Conservation (phyloP, 2,797 vertebrate species). For the Megalops cyprinoides region DNA sequence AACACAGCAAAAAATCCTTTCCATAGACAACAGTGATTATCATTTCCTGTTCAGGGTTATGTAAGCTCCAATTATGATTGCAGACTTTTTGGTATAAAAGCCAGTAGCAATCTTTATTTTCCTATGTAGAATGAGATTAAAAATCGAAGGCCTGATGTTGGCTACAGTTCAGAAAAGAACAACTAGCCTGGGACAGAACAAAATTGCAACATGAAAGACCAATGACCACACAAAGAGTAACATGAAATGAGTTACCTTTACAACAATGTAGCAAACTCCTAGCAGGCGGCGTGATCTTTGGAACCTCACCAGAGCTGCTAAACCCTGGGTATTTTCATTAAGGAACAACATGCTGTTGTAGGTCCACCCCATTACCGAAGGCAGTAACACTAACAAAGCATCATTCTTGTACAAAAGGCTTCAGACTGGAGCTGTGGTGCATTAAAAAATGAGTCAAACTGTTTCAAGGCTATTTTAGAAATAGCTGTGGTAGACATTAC, state of each 20-base stretch:
- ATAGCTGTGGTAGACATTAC: not conserved
- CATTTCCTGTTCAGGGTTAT: not conserved
- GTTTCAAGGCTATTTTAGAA: not conserved
- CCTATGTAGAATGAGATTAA: not conserved
- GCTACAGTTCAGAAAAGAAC: not conserved
- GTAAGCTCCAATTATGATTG: not conserved
- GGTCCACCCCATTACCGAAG: not conserved
- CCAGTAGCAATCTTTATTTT: not conserved
- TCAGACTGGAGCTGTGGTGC: not conserved
- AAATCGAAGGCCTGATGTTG: not conserved
- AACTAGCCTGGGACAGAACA: not conserved
- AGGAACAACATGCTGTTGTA: conserved; percentile 64
- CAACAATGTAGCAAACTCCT: conserved; percentile 95
- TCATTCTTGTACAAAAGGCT: not conserved
- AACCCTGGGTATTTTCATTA: conserved; percentile 76
- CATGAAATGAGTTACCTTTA: conserved; percentile 82
- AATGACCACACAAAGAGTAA: not conserved
- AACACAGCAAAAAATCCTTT: not conserved
- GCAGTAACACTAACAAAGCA: not conserved
- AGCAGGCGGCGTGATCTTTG: conserved; percentile 89
- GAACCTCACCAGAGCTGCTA: conserved; percentile 91
- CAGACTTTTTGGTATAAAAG: not conserved
- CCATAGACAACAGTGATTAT: not conserved
- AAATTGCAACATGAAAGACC: not conserved
- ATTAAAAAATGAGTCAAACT: not conserved